Base-by-base conservation (phyloP, 2,113 vertebrate species). In the Perca fluviatilis region DNA sequence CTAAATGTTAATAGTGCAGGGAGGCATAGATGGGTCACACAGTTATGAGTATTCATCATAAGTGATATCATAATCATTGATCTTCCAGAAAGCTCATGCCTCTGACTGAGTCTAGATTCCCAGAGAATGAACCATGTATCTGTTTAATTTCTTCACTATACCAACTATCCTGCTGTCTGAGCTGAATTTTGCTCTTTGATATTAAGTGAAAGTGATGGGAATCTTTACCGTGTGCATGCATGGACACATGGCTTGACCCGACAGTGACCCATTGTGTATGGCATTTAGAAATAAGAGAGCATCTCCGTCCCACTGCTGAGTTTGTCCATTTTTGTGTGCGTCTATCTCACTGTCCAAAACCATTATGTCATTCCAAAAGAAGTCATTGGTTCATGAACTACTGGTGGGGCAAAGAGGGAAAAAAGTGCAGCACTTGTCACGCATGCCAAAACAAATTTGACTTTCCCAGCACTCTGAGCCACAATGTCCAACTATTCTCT, bases 401-500 rank as follows among this genome's bases (percentile, higher is more conserved):
- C 54, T 64, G 47, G 16, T 43, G 14, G 36, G 11, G 58, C 19
- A 68, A 69, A 77, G 71, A 63, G 18, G 54, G 19, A 14, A 30
- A 12, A 53, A 53, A 64, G 30, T 25, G 14, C 54, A 64, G 46
- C 30, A 3, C 6, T 77, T 6, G 8, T 69, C 64, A 51, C 65
- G 33, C 60, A 36, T 57, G 60, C 67, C 65, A 69, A n/a, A n/a
- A n/a, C n/a, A n/a, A 74, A 73, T 57, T 61, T 53, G 51, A 73
- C 56, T 6, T 56, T 64, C 66, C 87, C 76, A 84, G 83, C 80
- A 82, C 30, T 86, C 82, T 70, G 54, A 82, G 62, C 54, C 33
- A 56, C 70, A 84, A 51, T 18, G 62, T 80, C 85, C 66, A 47
- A 46, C 69, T 86, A 69, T 73, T 81, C 61, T 69, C 87, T 69